Percentiles rank a stretch among this genome's conserved stretches.
phyloP scores from a whole-genome alignment of 92 coral and sea anemone genomes.

The Porites evermanni region DNA sequence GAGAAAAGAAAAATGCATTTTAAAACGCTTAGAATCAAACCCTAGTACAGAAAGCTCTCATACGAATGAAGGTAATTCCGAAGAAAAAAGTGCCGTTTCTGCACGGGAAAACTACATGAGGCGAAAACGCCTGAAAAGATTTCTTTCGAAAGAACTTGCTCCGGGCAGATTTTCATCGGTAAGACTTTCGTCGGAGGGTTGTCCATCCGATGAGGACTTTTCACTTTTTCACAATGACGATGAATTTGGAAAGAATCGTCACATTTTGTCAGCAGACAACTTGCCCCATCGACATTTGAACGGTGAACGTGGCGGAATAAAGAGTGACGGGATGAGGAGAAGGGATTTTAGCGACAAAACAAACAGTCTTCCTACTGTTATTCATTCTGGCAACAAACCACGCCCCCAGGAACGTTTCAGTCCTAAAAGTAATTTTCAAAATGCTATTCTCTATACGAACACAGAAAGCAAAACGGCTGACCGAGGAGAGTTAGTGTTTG shows the following conservation, averaged over 20 bases:
- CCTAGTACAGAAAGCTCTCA: constrained; percentile 3
- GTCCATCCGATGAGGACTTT: constrained; percentile 60
- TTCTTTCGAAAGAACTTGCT: constrained; percentile 55
- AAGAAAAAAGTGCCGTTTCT: neutral
- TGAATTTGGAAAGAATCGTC: neutral
- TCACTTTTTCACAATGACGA: constrained; percentile 36
- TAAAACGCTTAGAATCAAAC: neutral
- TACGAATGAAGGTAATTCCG: neutral
- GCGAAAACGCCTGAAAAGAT: constrained; percentile 51
- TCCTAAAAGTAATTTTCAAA: neutral
- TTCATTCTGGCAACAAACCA: constrained; percentile 12
- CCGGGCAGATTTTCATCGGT: constrained; percentile 87
- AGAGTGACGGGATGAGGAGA: neutral
- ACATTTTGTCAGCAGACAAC: constrained; percentile 36
- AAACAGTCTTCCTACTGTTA: constrained; percentile 30
- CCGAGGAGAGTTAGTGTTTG: neutral
- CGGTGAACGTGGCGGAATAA: neutral
- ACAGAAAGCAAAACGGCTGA: neutral
- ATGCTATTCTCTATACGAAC: neutral
- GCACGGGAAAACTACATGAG: constrained; percentile 46
- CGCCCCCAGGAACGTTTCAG: neutral
- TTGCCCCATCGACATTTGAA: constrained; percentile 10
- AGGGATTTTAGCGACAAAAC: constrained; percentile 9
- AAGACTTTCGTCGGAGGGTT: constrained; percentile 69
- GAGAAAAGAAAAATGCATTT: neutral